A percentile compares a stretch with the other conserved stretches of the same genome.
These are phyloP conservation scores for Microhierax caerulescens DNA, from an alignment of 2,797 vertebrate species.

Conservation along the genomic window DNA sequence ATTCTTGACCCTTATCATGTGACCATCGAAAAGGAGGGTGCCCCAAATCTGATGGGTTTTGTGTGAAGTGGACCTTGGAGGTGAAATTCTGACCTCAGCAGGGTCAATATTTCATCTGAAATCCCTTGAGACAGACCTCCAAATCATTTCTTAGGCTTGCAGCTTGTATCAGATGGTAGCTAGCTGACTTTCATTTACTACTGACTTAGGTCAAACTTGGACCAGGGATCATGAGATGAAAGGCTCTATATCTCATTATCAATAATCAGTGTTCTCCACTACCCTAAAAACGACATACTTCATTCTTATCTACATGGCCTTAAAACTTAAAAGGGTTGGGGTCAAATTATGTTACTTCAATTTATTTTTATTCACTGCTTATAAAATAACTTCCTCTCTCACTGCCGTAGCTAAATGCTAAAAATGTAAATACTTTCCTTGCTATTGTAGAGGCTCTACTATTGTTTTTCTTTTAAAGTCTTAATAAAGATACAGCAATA, in stretches of 20 bases:
- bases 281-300: slow-evolving; percentile 17
- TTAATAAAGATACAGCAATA: background rate
- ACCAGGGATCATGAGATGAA: slow-evolving; percentile 62
- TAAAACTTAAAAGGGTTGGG: slow-evolving; percentile 51
- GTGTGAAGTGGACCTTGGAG: background rate
- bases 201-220: slow-evolving; percentile 52
- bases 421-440: slow-evolving; percentile 18
- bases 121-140: background rate
- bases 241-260: slow-evolving; percentile 48
- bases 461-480: background rate
- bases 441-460: background rate
- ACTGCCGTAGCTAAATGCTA: background rate
- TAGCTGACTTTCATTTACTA: slow-evolving; percentile 55
- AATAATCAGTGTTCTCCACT: slow-evolving; percentile 30
- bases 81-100: slow-evolving; percentile 17
- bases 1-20: background rate
- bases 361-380: slow-evolving; percentile 54
- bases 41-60: background rate
- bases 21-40: background rate
- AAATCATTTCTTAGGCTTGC: slow-evolving; percentile 3
- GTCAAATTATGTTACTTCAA: slow-evolving; percentile 45
- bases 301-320: slow-evolving; percentile 53
- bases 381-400: slow-evolving; percentile 41
- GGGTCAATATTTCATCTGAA: slow-evolving; percentile 29
- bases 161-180: slow-evolving; percentile 42